phyloP scores from a whole-genome alignment of 2,113 vertebrate species.

The pig (Sus scrofa) region T2T-Sscrofa CM000816.6:79917001-79917500 shows the following conservation, averaged over 20 bases:
- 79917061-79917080: slow-evolving; percentile 18
- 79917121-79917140: neutral
- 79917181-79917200: neutral
- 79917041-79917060: neutral
- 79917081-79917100: neutral
- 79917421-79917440: neutral
- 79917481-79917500: neutral
- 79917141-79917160: neutral
- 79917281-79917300: neutral
- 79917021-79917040: neutral
- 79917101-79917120: neutral
- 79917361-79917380: neutral
- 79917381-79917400: slow-evolving; percentile 8
- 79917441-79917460: slow-evolving; percentile 7
- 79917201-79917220: neutral
- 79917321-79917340: neutral
- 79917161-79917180: neutral
- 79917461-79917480: slow-evolving; percentile 36
- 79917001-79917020: neutral
- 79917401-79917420: slow-evolving; percentile 26
- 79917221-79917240: neutral
- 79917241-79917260: neutral
- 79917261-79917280: neutral
- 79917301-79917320: neutral
- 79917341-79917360: neutral